phyloP scores from a whole-genome alignment of 2,888 invertebrate species.

The Torymus tubicola region DNA sequence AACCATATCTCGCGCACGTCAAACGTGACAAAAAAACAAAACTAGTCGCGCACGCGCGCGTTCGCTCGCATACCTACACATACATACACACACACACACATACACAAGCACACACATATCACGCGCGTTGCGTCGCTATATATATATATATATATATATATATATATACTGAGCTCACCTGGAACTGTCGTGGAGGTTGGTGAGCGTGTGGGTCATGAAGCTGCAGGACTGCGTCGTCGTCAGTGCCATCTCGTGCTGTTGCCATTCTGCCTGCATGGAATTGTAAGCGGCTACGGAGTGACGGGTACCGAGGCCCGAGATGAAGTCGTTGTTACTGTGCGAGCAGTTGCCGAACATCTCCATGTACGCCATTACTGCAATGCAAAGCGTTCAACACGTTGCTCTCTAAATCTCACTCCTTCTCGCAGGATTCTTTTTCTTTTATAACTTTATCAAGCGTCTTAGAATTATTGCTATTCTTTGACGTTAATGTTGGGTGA shows the following conservation, averaged over 20 bases:
- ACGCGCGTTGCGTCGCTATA: no score
- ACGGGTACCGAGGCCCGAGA: slow-evolving; percentile 84
- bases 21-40: not conserved
- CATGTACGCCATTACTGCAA: slow-evolving; percentile 95
- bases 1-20: no score
- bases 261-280: slow-evolving; percentile 79
- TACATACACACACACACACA: no score
- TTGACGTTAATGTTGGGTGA: slow-evolving; percentile 3
- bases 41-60: not conserved
- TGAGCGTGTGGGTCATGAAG: slow-evolving; percentile 75
- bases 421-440: no score
- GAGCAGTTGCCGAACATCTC: slow-evolving; percentile 95
- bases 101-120: no score
- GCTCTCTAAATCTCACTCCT: not conserved
- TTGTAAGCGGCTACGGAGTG: slow-evolving; percentile 92
- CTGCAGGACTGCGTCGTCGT: slow-evolving; percentile 81
- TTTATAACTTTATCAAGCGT: not conserved
- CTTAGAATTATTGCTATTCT: not conserved
- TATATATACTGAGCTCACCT: slow-evolving; percentile 63
- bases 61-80: no score
- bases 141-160: no score
- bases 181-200: slow-evolving; percentile 71
- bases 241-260: slow-evolving; percentile 77
- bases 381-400: slow-evolving; percentile 11
- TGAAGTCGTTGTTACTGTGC: slow-evolving; percentile 84